These are phyloP conservation scores for Gandaritis pyraliata DNA, from an alignment of 2,888 invertebrate genomes.

Conservation along the genomic window DNA sequence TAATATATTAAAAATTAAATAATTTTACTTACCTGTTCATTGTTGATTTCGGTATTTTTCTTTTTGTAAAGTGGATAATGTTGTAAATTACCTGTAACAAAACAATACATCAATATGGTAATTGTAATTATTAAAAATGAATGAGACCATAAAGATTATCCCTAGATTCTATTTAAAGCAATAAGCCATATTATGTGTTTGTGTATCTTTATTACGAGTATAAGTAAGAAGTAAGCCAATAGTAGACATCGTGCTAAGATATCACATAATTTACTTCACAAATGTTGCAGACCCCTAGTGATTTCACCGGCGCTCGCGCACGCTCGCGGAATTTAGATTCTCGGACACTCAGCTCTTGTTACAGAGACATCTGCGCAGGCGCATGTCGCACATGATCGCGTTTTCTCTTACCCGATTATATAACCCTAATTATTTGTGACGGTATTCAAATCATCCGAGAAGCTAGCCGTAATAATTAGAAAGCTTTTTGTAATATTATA, in stretches of 20 bases:
- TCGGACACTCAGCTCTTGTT: constrained; percentile 71
- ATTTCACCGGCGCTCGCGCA: constrained; percentile 64
- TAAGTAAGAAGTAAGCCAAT: too few relatives aligned
- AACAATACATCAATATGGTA: constrained; percentile 2
- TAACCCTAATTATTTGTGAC: constrained; percentile 45
- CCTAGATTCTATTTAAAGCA: too few relatives aligned
- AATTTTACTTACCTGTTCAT: constrained; percentile 24
- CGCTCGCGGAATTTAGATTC: constrained; percentile 70
- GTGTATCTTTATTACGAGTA: too few relatives aligned
- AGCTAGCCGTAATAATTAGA: constrained; percentile 38
- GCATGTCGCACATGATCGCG: constrained; percentile 51
- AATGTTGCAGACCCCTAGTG: constrained; percentile 61
- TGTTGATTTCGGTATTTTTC: background rate
- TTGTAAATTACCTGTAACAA: constrained; percentile 60
- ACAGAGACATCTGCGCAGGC: constrained; percentile 65
- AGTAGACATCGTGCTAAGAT: too few relatives aligned
- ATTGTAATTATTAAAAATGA: too few relatives aligned
- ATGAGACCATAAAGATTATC: too few relatives aligned
- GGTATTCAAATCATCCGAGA: constrained; percentile 44
- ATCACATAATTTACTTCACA: constrained; percentile 15
- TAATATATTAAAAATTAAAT: background rate
- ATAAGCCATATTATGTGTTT: too few relatives aligned
- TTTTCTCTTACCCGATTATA: constrained; percentile 58
- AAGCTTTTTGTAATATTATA: constrained; percentile 32
- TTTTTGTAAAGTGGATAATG: constrained; percentile 21